phyloP scores from a whole-genome alignment of 2,797 vertebrate genomes.

The Aratinga solstitialis region DNA sequence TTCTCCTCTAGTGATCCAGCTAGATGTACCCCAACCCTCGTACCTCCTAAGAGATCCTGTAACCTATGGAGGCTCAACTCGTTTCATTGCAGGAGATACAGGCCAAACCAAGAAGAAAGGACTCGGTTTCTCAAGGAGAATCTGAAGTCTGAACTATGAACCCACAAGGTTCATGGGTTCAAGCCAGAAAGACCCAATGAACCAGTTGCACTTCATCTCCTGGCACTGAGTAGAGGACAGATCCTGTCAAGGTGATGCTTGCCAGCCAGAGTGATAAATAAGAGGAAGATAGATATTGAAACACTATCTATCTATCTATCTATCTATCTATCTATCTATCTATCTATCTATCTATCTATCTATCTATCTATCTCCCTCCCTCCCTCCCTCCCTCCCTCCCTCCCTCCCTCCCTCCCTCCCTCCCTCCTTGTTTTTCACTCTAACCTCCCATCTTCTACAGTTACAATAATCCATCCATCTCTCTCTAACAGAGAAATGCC shows the following conservation, averaged over 20 bases:
- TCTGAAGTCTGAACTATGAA: background rate
- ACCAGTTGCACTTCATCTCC: accelerated
- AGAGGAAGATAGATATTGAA: background rate
- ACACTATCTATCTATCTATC: background rate
- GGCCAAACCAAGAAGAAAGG: background rate
- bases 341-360: background rate
- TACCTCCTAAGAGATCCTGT: background rate
- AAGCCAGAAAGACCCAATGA: background rate
- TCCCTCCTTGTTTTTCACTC: background rate
- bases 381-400: too few species aligned
- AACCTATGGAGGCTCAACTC: background rate
- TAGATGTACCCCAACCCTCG: background rate
- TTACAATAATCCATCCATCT: background rate
- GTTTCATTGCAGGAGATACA: background rate
- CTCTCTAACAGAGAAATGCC: background rate
- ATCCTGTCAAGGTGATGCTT: background rate
- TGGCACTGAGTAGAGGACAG: background rate
- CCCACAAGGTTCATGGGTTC: background rate
- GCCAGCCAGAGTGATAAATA: background rate
- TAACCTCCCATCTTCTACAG: background rate
- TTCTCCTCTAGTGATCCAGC: background rate
- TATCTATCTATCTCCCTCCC: background rate
- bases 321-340: background rate
- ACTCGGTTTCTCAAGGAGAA: background rate
- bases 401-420: background rate